Evolutionary conservation across 2,888 invertebrate genomes (phyloP), one percentile per base, ranked within the genome.

Genomic region (Drosophila nigricruria): DNA sequence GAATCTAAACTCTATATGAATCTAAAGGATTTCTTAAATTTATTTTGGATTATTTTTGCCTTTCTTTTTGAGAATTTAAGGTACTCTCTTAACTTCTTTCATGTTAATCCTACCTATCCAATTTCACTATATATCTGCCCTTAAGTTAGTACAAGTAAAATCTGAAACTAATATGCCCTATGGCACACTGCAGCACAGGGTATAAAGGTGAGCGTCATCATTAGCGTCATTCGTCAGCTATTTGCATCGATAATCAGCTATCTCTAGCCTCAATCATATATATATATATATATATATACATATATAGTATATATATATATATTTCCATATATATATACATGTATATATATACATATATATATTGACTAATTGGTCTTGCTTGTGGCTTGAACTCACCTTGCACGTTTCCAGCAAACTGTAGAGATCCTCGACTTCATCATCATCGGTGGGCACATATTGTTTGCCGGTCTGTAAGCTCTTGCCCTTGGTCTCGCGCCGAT

Each of bases 401-500:
- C 91, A 92, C 78, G 89, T 87, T 70, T 92, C 92, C 53, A 99
- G 94, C 65, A 99, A 94, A 82, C 95, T 94, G 93, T 95, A 98
- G 38, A 99, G 94, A 94, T 99, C 99, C 93, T 99, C 99, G 43
- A 99, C 99, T 94, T 99, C 99, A 93, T 98, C 98, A 89, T 96
- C 95, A 38, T 95, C 95, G 27, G 96, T 97, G 61, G 96, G 96
- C 60, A 95, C 94, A 93, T 98, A 98, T 83, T 95, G 94, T 92
- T 96, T 95, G 56, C 96, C 96, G 88, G 95, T 95, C 92, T 96
- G 95, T 57, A 96, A 93, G n/a, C 98, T 97, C 77, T 95, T 94
- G 42, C 99, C 99, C 81, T 95, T 94, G 62, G 99, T 99, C 71
- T 95, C 94, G 84, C 96, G 95, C 71, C 97, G 94, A 93, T 96